Conservation (phyloP, 1,140 invertebrate genomes). For the Procambarus clarkii region DNA sequence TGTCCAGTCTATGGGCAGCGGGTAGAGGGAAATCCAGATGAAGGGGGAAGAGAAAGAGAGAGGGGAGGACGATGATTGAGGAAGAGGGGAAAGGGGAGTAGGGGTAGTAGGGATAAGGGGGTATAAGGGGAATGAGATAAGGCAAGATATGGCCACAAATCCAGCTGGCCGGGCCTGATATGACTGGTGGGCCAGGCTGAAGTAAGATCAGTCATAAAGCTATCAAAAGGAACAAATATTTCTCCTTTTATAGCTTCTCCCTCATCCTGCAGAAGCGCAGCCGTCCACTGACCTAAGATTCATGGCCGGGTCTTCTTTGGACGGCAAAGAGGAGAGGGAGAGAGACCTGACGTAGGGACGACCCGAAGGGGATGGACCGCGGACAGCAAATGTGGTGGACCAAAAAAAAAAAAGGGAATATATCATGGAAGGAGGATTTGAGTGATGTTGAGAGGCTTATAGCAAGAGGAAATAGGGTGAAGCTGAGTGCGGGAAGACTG, state of each 20-base stretch:
- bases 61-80: background rate
- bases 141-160: conserved; percentile 67
- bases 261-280: conserved; percentile 63
- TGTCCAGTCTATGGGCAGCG: too few relatives aligned
- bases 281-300: conserved; percentile 69
- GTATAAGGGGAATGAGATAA: conserved; percentile 34
- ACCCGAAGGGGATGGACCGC: background rate
- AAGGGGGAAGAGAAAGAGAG: background rate
- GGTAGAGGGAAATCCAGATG: background rate
- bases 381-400: too few relatives aligned
- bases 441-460: too few relatives aligned
- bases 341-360: background rate
- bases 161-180: conserved; percentile 61
- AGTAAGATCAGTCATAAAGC: conserved; percentile 70
- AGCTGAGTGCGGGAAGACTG: too few relatives aligned
- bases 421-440: too few relatives aligned
- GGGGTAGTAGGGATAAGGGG: background rate
- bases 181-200: conserved; percentile 64
- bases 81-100: background rate
- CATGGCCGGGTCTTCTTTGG: conserved; percentile 63
- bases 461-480: too few relatives aligned
- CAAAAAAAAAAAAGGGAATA: too few relatives aligned
- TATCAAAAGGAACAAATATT: conserved; percentile 68
- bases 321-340: background rate
- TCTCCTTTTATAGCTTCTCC: conserved; percentile 69